phyloP scores from a whole-genome alignment of 2,888 invertebrate genomes.

The Leptinotarsa peninsularis region DNA sequence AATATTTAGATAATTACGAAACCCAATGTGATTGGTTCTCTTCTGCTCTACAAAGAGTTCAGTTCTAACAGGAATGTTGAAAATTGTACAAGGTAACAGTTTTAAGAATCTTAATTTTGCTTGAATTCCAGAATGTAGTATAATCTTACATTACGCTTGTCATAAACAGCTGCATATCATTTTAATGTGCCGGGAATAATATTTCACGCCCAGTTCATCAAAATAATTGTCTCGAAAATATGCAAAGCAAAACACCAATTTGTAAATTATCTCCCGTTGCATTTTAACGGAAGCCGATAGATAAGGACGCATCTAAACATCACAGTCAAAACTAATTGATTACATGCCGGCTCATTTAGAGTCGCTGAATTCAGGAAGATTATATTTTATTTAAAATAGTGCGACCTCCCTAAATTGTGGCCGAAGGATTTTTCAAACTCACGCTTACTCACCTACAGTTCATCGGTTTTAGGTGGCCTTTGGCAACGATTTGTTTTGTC shows the following conservation, averaged over 20 bases:
- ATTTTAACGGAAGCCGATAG: not conserved
- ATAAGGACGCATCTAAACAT: slow-evolving; percentile 5
- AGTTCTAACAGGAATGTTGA: not conserved
- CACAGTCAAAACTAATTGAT: slow-evolving; percentile 30
- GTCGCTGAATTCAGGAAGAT: slow-evolving; percentile 39
- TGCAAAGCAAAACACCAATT: slow-evolving; percentile 32
- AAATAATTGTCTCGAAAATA: slow-evolving; percentile 28
- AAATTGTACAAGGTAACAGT: not conserved
- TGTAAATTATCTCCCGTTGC: slow-evolving; percentile 22
- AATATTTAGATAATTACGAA: slow-evolving; percentile 16
- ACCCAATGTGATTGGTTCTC: not conserved
- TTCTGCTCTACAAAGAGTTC: not conserved
- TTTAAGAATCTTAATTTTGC: not conserved
- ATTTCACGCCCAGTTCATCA: slow-evolving; percentile 20
- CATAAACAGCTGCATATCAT: slow-evolving; percentile 22
- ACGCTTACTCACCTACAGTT: slow-evolving; percentile 29
- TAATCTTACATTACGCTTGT: not conserved
- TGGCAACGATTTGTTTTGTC: slow-evolving; percentile 37
- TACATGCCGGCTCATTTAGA: slow-evolving; percentile 28
- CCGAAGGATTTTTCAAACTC: slow-evolving; percentile 30
- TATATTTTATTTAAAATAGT: slow-evolving; percentile 33
- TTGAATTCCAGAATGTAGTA: not conserved
- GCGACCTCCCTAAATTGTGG: slow-evolving; percentile 37
- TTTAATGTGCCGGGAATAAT: slow-evolving; percentile 8
- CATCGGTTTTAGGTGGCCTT: slow-evolving; percentile 38